Conservation (phyloP, 2,113 vertebrate species). For the Megalops atlanticus region DNA sequence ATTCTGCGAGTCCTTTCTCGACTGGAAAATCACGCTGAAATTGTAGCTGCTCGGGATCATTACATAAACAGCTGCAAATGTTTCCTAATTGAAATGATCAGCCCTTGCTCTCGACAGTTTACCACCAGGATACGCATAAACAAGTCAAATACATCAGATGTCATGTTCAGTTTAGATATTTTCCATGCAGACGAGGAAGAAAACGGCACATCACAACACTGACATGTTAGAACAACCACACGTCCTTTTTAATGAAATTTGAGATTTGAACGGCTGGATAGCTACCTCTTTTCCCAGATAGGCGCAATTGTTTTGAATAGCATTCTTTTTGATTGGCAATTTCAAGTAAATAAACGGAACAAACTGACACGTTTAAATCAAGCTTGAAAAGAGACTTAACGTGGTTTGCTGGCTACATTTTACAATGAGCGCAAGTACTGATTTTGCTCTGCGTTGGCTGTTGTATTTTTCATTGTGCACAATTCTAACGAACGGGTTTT, state of each 20-base stretch:
- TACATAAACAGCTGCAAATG: constrained; percentile 62
- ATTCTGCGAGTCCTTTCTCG: neutral
- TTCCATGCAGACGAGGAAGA: neutral
- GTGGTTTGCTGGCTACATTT: neutral
- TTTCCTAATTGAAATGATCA: constrained; percentile 38
- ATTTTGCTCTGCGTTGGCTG: neutral
- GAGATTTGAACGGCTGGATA: neutral
- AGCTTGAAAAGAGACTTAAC: neutral
- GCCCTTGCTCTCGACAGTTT: neutral
- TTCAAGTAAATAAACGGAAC: no score
- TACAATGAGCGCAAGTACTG: neutral
- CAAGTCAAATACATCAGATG: neutral
- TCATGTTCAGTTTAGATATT: neutral
- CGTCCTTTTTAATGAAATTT: neutral
- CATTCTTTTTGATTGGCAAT: no score
- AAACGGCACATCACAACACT: neutral
- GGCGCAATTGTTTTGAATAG: neutral
- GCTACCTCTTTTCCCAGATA: neutral
- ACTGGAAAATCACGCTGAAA: constrained; percentile 21
- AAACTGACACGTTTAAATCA: no score
- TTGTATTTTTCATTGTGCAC: neutral
- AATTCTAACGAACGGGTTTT: neutral
- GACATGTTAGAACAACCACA: neutral
- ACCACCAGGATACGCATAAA: neutral
- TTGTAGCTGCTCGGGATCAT: constrained; percentile 41